These are phyloP conservation scores for Uria lomvia DNA, from an alignment of 2,113 vertebrate genomes.

Conservation along the genomic window DNA sequence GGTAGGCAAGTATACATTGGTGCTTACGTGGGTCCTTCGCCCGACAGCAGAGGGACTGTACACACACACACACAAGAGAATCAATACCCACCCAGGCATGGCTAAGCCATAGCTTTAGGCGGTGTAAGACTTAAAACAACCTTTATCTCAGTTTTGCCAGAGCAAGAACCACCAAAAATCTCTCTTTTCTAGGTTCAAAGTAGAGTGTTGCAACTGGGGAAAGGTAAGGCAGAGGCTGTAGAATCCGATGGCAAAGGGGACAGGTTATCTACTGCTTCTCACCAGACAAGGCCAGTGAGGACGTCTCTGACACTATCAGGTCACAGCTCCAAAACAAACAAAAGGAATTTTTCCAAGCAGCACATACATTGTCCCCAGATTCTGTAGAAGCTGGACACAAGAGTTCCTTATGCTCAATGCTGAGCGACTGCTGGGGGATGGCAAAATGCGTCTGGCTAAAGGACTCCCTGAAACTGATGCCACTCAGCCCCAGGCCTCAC, in stretches of 20 bases:
- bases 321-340: background rate
- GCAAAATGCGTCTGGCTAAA: background rate
- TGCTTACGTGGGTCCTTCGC: background rate
- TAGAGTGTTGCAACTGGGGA: background rate
- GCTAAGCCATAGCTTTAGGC: background rate
- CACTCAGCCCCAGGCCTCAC: fast-evolving
- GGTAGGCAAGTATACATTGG: fast-evolving
- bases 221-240: background rate
- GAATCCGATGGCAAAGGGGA: background rate
- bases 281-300: fast-evolving
- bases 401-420: background rate
- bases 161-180: background rate
- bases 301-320: fast-evolving
- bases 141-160: background rate
- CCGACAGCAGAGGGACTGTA: fast-evolving
- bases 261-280: background rate
- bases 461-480: fast-evolving
- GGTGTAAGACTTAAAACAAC: background rate
- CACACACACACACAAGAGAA: background rate
- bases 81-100: fast-evolving
- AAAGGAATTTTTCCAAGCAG: no score
- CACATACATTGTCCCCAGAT: background rate
- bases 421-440: fast-evolving
- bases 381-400: background rate
- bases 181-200: background rate